Percentiles rank a stretch among this genome's conserved stretches.
Evolutionary conservation across 2,888 invertebrate genomes (phyloP).

Genomic region (Cheilosia soror): DNA sequence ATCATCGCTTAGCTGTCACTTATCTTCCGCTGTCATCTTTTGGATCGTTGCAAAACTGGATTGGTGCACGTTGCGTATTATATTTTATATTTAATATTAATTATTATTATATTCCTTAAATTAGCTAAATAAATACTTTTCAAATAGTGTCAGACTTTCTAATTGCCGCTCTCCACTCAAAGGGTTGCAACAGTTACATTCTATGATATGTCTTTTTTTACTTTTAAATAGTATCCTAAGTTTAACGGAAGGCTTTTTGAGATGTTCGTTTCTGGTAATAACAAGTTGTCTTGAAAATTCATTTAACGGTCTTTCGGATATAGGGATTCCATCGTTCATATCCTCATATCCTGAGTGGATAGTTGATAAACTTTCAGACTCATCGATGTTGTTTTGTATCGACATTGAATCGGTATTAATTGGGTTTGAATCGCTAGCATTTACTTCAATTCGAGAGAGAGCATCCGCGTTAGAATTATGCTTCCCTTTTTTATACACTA

Average conservation of each 20-base stretch:
- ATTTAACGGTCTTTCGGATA: slow-evolving; percentile 35
- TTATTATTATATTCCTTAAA: too few species aligned
- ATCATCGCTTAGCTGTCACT: too few species aligned
- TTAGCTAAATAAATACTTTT: too few species aligned
- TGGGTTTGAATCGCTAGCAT: background rate
- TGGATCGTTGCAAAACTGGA: too few species aligned
- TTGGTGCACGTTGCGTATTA: too few species aligned
- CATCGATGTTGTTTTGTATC: slow-evolving; percentile 13
- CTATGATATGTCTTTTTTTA: slow-evolving; percentile 20
- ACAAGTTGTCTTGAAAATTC: slow-evolving; percentile 29
- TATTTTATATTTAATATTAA: too few species aligned
- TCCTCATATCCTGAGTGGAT: slow-evolving; percentile 27
- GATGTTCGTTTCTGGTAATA: background rate
- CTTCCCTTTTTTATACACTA: too few species aligned
- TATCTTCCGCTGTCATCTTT: too few species aligned
- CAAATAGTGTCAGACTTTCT: too few species aligned
- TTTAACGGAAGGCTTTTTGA: background rate
- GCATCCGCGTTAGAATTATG: slow-evolving; percentile 75
- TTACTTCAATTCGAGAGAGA: slow-evolving; percentile 25
- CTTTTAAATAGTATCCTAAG: slow-evolving; percentile 19
- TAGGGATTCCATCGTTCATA: slow-evolving; percentile 31
- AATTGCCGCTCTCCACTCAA: too few species aligned
- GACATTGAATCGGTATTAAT: slow-evolving; percentile 8
- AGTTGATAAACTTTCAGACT: background rate
- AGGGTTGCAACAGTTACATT: too few species aligned